Base-by-base conservation (phyloP, 2,888 invertebrate species). In the Cheilosia impressa region DNA sequence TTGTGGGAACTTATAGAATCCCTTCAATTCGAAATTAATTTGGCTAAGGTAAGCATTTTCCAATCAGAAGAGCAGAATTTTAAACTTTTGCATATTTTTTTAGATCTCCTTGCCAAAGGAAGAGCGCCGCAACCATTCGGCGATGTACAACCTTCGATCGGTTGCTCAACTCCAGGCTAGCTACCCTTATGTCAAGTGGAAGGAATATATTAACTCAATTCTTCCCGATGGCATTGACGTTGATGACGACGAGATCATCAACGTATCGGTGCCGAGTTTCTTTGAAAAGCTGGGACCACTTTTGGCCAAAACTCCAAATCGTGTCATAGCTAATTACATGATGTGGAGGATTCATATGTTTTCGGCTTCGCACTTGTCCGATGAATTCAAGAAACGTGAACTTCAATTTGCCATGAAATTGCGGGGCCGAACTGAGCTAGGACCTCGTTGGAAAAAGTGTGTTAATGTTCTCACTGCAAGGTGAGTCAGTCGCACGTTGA, bases 391-490 rank as follows among this genome's bases (percentile, higher is more conserved):
- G 4, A 95, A 96, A 68, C 93, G 97, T 0, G 97, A 97, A 90
- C 93, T 97, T 63, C 94, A 95, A 43, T 98, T 97, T 92, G 95
- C 96, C 66, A 96, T 97, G 0, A 95, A 95, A 0, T 93, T 98
- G 9, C 96, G 96, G 6, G 98, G 98, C 0, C 95, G 96, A 91
- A 96, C 96, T 0, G 97, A 97, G 90, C 93, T 96, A 73, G 97
- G 97, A 91, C 95, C 97, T 53, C 94, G 98, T 19, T 98, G 98
- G 98, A 97, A 97, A 93, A 97, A 98, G 91, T 98, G 98, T 90
- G 95, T 96, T 27, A 96, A 96, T 88, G 95, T 96, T 10, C 94
- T 96, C 31, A 94, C 96, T 84, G 95, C 95, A 89, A 96, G 96
- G 96, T 96, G 92, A 88, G 89, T 88, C 60, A 34, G 9, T 9